Base-by-base conservation (phyloP, 2,888 invertebrate genomes). In the Linnaemya tessellans region DNA sequence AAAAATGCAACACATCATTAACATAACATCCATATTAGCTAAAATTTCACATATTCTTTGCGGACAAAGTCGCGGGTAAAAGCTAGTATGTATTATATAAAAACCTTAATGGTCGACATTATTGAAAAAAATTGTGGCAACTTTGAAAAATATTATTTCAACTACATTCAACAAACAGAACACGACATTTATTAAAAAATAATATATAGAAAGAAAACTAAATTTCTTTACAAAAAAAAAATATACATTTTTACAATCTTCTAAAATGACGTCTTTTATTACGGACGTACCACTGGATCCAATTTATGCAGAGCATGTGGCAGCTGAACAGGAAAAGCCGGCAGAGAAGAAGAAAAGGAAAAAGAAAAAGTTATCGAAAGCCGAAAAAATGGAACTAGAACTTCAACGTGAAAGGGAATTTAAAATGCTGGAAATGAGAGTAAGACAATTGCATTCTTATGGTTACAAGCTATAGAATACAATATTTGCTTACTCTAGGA, bases 371-470 rank as follows among this genome's bases (percentile, higher is more conserved):
- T 49, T 89, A 10, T 90, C 89, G 41, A 89, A 87, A 25, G 88
- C 87, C 0, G 87, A 84, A 1, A 85, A 74, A 0, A 88, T 87
- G 38, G 89, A 88, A 62, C 84, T 84, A 5, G 88, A 87, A 35
- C 86, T 87, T 0, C 5, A 87, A 54, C 70, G 67, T 10, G 75
- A 80, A 7, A 35, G 87, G 0, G 90, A 88, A 4, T 89, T 89
- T 1, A 84, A 88, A 30, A 89, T 88, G 20, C 75, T 90, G 7
- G 71, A 90, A 7, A 71, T 90, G 62, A 87, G 88, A 51, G 91
- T 91, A 86, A 88, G 89, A 87, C 18, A n/a, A 0, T 10, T 35
- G n/a, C 13, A 13, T 49, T 2, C 3, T 54, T 11, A 60, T 38
- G 18, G 3, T 0, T 4, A 18, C 1, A 0, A 18, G 4, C 5